Base-by-base conservation (phyloP, 2,888 invertebrate species). In the Subacronicta megacephala region DNA sequence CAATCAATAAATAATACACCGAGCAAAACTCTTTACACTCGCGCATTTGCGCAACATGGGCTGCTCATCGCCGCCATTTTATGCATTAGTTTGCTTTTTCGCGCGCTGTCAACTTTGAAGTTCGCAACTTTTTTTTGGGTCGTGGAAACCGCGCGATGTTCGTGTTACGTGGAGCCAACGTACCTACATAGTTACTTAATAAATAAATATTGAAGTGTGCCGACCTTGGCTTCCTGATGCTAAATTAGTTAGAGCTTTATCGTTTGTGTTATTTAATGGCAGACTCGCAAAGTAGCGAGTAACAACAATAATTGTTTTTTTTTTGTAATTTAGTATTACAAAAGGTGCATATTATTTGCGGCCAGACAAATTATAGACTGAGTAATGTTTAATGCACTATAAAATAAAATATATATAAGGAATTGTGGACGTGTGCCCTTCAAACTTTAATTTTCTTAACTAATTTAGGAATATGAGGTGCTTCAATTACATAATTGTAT, bases 1-100 rank as follows among this genome's bases (percentile, higher is more conserved):
- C 93, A 92, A 93, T 93, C 93, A 93, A 93, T 93, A 93, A 92
- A 91, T 92, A 93, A 91, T 92, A 92, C 89, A 87, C 88, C 80
- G 85, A 84, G 87, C 85, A 84, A 89, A 89, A 89, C 88, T 89
- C 83, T 84, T 85, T 86, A 84, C 87, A 81, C 78, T 87, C 79
- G 84, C 84, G 84, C 82, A 81, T 89, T 92, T 92, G 88, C 92
- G 90, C 88, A 92, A 92, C 83, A 74, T 64, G 67, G 75, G 62
- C 56, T 53, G 68, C 66, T 85, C 89, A 88, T 90, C 90, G 81
- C 60, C 74, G 77, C 75, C 83, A 80, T 82, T 68, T 76, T 76
- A 65, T 81, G 81, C 70, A 77, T 66, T 81, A 81, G 75, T 84
- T 87, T 79, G 78, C 72, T 70, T 83, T 88, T 86, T 85, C 80